Evolutionary conservation across 1,140 invertebrate species (phyloP), one percentile per base, ranked within the genome.

Genomic region (Apis laboriosa): DNA sequence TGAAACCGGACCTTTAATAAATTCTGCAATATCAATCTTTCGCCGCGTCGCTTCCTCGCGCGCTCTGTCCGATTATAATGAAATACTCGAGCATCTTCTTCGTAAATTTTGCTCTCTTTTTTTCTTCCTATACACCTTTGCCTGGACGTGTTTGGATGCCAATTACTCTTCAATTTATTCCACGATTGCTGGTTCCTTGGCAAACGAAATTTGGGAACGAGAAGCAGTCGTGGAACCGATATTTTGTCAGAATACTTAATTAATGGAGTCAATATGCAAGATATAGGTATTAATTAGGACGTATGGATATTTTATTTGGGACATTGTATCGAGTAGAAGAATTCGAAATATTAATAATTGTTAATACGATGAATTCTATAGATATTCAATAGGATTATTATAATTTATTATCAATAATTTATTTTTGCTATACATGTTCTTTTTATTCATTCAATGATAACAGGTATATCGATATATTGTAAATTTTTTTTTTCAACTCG

Each of bases 21-120:
- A 81, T 81, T 77, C 63, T 51, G 61, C 12, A 61, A 58, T 79
- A 79, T 72, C 56, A 71, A 79, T 79, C 77, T 79, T 79, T 79
- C 77, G 67, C 67, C 66, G 67, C 67, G 67, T 24, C 66, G 49
- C 75, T 53, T 77, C 63, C 34, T 21, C 76, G 64, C 56, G 15
- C 61, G 21, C 21, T 64, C n/a, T 49, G 9, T 55, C 53, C 76
- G 72, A 75, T 75, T 72, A 49, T 75, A 64, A 75, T 53, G 51
- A 80, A 75, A 80, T 28, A 53, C 60, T 55, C 71, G 58, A 13
- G 24, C 58, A 3, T 64, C 21, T 43, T 63, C n/a, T 19, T n/a
- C 17, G 3, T 19, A 19, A 9, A 61, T n/a, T 43, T 24, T 43
- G 1, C 43, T 43, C 34, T 4, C 9, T 15, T 64, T 53, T 13